Percentiles rank a stretch among this genome's conserved stretches.
Conservation (phyloP, 2,113 vertebrate species). For the Myodes glareolus region DNA sequence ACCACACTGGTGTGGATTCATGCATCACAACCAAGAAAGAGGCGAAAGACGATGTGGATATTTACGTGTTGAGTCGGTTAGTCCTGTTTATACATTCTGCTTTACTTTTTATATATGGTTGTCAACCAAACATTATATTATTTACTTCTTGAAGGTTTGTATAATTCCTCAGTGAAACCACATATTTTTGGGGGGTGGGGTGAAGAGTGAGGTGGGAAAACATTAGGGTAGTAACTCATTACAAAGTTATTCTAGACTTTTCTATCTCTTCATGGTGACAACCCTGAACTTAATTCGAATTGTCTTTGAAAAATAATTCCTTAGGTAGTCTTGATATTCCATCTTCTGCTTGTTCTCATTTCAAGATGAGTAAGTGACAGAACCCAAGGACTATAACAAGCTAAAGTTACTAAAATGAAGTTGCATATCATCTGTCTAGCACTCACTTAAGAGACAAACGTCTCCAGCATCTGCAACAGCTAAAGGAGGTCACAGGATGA, state of each 20-base stretch:
- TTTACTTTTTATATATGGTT: neutral
- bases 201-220: neutral
- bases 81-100: neutral
- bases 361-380: neutral
- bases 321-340: neutral
- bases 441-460: neutral
- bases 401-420: neutral
- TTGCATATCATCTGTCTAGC: neutral
- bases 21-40: neutral
- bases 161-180: neutral
- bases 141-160: neutral
- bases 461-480: neutral
- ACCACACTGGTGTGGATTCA: neutral
- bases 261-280: neutral
- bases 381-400: neutral
- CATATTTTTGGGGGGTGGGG: neutral
- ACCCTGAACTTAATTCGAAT: neutral
- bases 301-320: neutral
- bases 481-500: neutral
- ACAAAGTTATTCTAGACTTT: neutral
- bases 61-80: neutral
- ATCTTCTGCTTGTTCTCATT: neutral
- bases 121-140: neutral
- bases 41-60: neutral
- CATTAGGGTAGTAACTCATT: neutral